phyloP scores from a whole-genome alignment of 2,888 invertebrate genomes.

The Limnephilus rhombicus region DNA sequence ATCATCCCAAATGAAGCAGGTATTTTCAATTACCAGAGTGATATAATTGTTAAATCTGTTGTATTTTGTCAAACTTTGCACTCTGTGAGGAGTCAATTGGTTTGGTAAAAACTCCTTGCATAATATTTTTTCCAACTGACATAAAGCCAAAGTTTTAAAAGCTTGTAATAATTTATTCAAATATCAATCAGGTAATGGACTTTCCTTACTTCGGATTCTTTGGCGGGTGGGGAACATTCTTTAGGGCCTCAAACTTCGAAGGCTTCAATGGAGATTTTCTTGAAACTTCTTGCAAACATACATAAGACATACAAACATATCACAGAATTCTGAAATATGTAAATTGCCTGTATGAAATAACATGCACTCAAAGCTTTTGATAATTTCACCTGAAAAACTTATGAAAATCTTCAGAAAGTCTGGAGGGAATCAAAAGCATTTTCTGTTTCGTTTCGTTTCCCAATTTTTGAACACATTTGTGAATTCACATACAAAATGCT shows the following conservation, averaged over 20 bases:
- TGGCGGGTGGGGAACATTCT: background rate
- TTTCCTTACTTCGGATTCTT: background rate
- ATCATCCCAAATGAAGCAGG: too few relatives aligned
- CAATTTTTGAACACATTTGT: background rate
- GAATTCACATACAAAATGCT: too few relatives aligned
- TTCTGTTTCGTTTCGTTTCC: background rate
- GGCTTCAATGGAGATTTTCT: background rate
- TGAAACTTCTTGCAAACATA: background rate
- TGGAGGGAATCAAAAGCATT: background rate
- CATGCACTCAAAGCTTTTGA: background rate
- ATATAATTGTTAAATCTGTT: too few relatives aligned
- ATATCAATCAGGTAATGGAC: background rate
- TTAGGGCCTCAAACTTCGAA: background rate
- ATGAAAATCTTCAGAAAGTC: background rate
- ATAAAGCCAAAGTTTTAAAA: background rate
- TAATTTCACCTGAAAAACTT: background rate
- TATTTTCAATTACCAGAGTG: too few relatives aligned
- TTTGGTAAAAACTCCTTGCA: too few relatives aligned
- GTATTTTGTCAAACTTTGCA: too few relatives aligned
- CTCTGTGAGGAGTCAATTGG: too few relatives aligned
- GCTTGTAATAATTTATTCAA: background rate
- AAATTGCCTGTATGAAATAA: background rate
- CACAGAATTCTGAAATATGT: background rate
- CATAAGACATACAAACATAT: background rate
- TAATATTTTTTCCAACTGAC: too few relatives aligned